Evolutionary conservation across 1,140 invertebrate species (phyloP), one percentile per base, ranked within the genome.

Genomic region (Drosophila azteca): DNA sequence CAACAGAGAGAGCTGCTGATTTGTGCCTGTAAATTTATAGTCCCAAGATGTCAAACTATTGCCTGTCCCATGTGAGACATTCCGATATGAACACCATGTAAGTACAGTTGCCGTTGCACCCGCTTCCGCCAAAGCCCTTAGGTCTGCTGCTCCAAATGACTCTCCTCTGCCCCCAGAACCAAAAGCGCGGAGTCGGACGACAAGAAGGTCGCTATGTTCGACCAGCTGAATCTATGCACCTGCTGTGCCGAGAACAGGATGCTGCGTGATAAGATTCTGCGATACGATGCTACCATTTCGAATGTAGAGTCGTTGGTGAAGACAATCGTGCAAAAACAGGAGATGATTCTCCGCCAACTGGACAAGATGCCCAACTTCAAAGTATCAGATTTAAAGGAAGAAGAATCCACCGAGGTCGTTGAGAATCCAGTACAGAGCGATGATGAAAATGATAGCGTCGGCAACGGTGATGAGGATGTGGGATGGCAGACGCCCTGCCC

Each of bases 211-310:
- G 59, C 70, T 0, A 53, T 73, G 1, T 85, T 73, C 22, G 71
- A 72, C 6, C 72, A 75, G 2, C n/a, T 74, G 6, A 89, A 89
- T 8, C 39, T 89, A 52, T 70, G 65, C 22, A 53, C 24, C 8
- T 81, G 63, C 3, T 75, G 73, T 1, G 68, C 84, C 4, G 89
- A 90, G 51, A 90, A 90, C 24, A 77, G 68, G 62, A 39, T 78
- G 35, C 66, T 90, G 0, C 82, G 76, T 17, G 67, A 80, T 31
- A 79, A 90, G 35, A 48, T 90, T 2, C 13, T 15, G 0, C 78
- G 83, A 1, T 62, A 64, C 20, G 81, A 82, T 59, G 59, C 55
- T 6, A 75, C 76, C 2, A 74, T 90, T 1, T 48, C 72, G 2
- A 78, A 69, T 22, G 53, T 90, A 6, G 69, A 82, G 61, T 50